Evolutionary conservation across 2,113 vertebrate species (phyloP), one percentile per base, ranked within the genome.

Genomic region (Chinchilla lanigera): DNA sequence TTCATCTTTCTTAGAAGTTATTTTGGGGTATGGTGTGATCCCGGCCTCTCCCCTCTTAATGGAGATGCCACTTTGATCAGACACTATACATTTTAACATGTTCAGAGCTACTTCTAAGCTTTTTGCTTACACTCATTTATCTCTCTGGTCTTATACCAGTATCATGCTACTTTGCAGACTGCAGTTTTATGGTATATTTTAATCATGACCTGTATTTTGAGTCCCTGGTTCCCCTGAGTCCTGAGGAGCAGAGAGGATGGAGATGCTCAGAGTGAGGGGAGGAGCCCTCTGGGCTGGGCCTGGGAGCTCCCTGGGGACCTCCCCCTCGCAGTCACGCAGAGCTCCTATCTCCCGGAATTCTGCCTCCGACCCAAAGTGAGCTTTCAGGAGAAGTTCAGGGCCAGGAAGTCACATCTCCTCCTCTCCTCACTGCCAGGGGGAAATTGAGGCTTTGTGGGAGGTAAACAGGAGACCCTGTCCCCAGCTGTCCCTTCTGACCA

Each of bases 71-170:
- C 47, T 93, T 90, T 88, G 56, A 86, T 80, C 73, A 81, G 50
- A 81, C 9, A 50, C 50, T 81, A n/a, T 60, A 47, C 33, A 35
- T 71, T 90, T 81, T 38, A 47, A 75, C 88, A 56, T 77, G 77
- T 73, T 93, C 71, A 56, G 54, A 89, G 71, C 56, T 95, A 56
- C 89, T 96, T 58, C 24, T 93, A 81, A 93, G 61, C 44, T 86
- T 89, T 93, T 84, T 78, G 63, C 58, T 86, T 90, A 61, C 44
- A 83, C 54, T 60, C 35, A 26, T 81, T 75, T 85, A 22, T 38
- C 86, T 81, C 56, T 88, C 58, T 82, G 19, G n/a, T 82, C 78
- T 91, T 58, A 71, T 44, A 65, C 77, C 56, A 93, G n/a, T 65
- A 30, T 44, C 52, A 8, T 44, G n/a, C 30, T 81, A 33, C 50